These are phyloP conservation scores for Urosaurus nigricauda DNA, from an alignment of 2,797 vertebrate species.

Conservation along the genomic window DNA sequence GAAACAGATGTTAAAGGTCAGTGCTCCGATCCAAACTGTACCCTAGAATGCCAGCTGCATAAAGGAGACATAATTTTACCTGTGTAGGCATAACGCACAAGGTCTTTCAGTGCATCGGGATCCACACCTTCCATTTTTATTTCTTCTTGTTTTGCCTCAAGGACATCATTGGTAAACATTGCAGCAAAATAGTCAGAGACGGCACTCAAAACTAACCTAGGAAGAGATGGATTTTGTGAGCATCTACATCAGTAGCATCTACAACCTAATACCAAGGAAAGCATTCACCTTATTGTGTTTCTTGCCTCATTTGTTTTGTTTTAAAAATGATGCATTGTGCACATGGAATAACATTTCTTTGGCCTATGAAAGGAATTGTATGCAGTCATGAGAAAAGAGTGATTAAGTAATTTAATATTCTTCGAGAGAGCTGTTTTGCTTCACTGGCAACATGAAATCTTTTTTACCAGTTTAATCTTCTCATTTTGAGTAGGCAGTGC, in stretches of 20 bases:
- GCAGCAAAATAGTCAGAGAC: slow-evolving; percentile 98
- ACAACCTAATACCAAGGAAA: neutral
- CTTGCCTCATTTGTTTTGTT: neutral
- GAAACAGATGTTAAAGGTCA: neutral
- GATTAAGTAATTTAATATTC: slow-evolving; percentile 49
- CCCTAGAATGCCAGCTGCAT: accelerated
- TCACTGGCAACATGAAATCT: neutral
- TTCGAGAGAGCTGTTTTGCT: slow-evolving; percentile 42
- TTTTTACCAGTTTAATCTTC: neutral
- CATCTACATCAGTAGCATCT: slow-evolving; percentile 19
- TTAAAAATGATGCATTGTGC: neutral
- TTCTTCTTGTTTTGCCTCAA: slow-evolving; percentile 96
- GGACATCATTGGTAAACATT: slow-evolving; percentile 97
- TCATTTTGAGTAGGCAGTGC: neutral
- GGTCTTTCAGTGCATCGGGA: slow-evolving; percentile 90
- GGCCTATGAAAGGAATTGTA: neutral
- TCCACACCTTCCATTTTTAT: slow-evolving; percentile 98
- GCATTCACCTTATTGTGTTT: neutral
- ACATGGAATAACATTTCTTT: neutral
- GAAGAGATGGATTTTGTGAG: slow-evolving; percentile 56
- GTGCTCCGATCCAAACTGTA: neutral
- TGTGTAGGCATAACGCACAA: slow-evolving; percentile 97
- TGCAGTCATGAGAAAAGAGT: slow-evolving; percentile 29
- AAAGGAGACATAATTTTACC: slow-evolving; percentile 76
- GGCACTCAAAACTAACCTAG: slow-evolving; percentile 93